A percentile compares a stretch with the other conserved stretches of the same genome.
These are phyloP conservation scores for Hippopotamyrus pictus DNA, from an alignment of 2,797 vertebrate genomes.

Conservation along the genomic window DNA sequence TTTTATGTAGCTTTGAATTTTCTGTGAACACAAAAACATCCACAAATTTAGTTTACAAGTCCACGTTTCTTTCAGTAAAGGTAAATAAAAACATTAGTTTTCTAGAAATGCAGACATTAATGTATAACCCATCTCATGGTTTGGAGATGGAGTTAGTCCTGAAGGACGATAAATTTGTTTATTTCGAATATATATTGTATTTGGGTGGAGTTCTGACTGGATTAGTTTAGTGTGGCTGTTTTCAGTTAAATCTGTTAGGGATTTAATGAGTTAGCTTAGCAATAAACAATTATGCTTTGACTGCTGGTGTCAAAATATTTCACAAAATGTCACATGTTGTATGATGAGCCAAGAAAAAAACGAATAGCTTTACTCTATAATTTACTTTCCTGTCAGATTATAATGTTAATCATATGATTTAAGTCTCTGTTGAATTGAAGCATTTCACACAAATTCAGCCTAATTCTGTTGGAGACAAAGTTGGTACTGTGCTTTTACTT, in stretches of 20 bases:
- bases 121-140: background rate
- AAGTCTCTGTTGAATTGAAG: background rate
- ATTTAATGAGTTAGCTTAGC: background rate
- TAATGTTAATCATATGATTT: constrained; percentile 14
- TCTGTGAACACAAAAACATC: background rate
- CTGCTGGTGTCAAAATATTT: constrained; percentile 7
- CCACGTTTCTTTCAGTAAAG: background rate
- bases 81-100: background rate
- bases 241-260: background rate
- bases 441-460: background rate
- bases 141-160: background rate
- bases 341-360: background rate
- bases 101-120: background rate
- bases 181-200: background rate
- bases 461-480: background rate
- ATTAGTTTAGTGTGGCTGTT: background rate
- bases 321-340: background rate
- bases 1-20: background rate
- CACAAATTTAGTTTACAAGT: background rate
- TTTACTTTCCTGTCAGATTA: background rate
- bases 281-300: background rate
- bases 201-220: background rate
- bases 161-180: background rate
- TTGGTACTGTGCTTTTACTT: background rate
- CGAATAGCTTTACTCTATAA: background rate